Percentiles rank a stretch among this genome's conserved stretches.
Evolutionary conservation across 2,797 vertebrate species (phyloP).

Genomic region (Galago senegalensis): DNA sequence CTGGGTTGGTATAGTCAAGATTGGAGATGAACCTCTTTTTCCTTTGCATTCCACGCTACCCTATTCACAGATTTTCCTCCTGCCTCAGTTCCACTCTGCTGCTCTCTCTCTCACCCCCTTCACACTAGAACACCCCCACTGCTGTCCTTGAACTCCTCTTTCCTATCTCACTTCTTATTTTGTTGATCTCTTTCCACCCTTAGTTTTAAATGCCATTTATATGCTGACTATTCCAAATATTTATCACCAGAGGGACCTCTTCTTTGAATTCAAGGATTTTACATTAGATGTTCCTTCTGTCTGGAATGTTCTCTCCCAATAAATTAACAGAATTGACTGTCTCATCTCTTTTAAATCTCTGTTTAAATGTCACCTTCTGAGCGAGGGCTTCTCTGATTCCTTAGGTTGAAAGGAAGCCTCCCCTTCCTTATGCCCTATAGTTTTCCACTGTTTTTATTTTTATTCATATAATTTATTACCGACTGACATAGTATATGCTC

Average conservation of each 20-base stretch:
- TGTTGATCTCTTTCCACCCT: background rate
- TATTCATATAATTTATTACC: background rate
- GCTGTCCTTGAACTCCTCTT: background rate
- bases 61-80: background rate
- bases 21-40: background rate
- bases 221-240: background rate
- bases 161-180: background rate
- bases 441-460: slow-evolving; percentile 15
- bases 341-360: slow-evolving; percentile 38
- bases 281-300: background rate
- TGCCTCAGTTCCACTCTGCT: background rate
- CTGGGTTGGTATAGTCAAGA: background rate
- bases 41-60: background rate
- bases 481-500: background rate
- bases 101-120: background rate
- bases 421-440: background rate
- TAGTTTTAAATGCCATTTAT: background rate
- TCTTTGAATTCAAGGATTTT: background rate
- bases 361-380: slow-evolving; percentile 6
- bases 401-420: background rate
- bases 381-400: background rate
- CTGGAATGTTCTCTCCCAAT: background rate
- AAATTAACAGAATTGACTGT: background rate
- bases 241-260: background rate
- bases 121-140: background rate